Conservation (phyloP, 2,888 invertebrate genomes). For the Aradus depressus region DNA sequence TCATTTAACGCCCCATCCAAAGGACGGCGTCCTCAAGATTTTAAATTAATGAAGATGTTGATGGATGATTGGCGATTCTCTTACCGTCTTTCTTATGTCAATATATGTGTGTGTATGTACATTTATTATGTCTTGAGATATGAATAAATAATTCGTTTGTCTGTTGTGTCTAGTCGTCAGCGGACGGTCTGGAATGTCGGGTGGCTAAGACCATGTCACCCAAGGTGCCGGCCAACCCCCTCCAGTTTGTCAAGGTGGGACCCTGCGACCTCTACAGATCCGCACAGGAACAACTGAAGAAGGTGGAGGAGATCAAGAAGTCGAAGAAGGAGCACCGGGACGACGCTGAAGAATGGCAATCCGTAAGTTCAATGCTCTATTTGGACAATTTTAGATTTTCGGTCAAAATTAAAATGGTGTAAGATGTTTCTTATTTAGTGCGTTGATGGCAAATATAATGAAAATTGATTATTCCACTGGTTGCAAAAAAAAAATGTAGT, state of each 20-base stretch:
- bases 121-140: neutral
- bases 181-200: slow-evolving; percentile 33
- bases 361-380: slow-evolving; percentile 46
- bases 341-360: slow-evolving; percentile 85
- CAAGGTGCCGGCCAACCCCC: slow-evolving; percentile 73
- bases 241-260: slow-evolving; percentile 80
- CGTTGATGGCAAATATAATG: too few relatives aligned
- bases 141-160: neutral
- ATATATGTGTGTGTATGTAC: neutral
- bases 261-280: slow-evolving; percentile 77
- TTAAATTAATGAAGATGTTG: slow-evolving; percentile 3
- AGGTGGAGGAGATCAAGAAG: slow-evolving; percentile 74
- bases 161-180: slow-evolving; percentile 14
- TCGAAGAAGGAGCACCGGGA: slow-evolving; percentile 68
- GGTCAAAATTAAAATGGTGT: neutral
- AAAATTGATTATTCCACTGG: too few relatives aligned
- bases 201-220: slow-evolving; percentile 63
- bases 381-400: neutral
- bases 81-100: neutral
- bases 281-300: slow-evolving; percentile 72
- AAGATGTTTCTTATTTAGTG: neutral
- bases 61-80: neutral
- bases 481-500: too few relatives aligned
- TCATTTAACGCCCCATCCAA: too few relatives aligned
- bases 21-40: neutral